phyloP scores from a whole-genome alignment of 35 echinoderm and acorn worm species.

The Apostichopus parvimensis region DNA sequence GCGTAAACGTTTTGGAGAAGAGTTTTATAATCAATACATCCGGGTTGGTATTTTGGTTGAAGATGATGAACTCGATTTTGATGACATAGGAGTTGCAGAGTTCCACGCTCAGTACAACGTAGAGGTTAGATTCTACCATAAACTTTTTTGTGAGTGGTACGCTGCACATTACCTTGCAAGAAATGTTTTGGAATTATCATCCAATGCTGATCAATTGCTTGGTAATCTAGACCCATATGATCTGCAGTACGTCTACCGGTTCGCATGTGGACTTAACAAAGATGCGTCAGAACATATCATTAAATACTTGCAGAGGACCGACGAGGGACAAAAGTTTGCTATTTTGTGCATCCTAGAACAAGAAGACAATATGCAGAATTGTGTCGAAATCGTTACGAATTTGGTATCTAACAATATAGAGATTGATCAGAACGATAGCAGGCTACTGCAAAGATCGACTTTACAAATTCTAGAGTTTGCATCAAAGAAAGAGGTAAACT shows the following conservation, averaged over 20 bases:
- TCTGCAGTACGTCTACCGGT: conserved; percentile 25
- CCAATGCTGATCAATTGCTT: not conserved
- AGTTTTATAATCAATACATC: not conserved
- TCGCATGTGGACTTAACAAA: conserved; percentile 7
- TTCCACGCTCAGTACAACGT: not conserved
- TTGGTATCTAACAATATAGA: too few relatives aligned
- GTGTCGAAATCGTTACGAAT: too few relatives aligned
- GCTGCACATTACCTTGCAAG: not conserved
- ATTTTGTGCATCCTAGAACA: conserved; percentile 16
- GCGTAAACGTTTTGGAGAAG: too few relatives aligned
- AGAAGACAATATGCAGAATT: not conserved
- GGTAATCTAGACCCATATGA: conserved; percentile 20
- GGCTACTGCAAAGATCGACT: too few relatives aligned
- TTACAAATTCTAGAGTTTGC: too few relatives aligned
- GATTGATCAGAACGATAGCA: too few relatives aligned
- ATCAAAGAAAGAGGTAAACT: too few relatives aligned
- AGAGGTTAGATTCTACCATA: conserved; percentile 29
- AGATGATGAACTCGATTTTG: not conserved
- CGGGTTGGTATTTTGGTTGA: conserved; percentile 23
- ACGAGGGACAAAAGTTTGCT: conserved; percentile 34
- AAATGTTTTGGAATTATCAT: not conserved
- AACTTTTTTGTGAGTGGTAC: conserved; percentile 30
- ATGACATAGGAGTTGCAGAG: too few relatives aligned
- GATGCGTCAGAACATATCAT: not conserved
- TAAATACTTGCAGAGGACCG: not conserved